Evolutionary conservation across 2,113 vertebrate genomes (phyloP).

Genomic region (Brachyhypopomus gauderio): DNA sequence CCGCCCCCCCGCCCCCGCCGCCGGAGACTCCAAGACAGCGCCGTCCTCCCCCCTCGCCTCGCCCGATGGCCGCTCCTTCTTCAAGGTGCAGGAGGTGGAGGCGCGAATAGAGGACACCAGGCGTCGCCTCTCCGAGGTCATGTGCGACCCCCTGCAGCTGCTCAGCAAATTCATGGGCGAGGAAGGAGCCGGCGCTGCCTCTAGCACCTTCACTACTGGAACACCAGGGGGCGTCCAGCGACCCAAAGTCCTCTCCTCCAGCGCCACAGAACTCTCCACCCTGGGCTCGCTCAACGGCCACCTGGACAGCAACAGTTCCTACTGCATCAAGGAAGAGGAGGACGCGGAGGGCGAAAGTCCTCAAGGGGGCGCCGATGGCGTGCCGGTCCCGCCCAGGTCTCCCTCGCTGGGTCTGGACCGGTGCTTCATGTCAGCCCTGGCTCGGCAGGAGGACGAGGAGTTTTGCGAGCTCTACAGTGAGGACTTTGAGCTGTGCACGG

Average conservation of each 20-base stretch:
- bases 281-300: conserved; percentile 86
- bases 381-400: conserved; percentile 63
- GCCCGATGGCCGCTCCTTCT: conserved; percentile 94
- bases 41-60: conserved; percentile 94
- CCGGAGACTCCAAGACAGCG: conserved; percentile 95
- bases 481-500: conserved; percentile 85
- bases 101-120: conserved; percentile 97
- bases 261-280: conserved; percentile 90
- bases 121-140: conserved; percentile 94
- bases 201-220: conserved; percentile 77
- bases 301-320: conserved; percentile 89
- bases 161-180: conserved; percentile 98
- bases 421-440: conserved; percentile 90
- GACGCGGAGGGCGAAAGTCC: conserved; percentile 81
- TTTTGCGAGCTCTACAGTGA: conserved; percentile 93
- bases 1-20: conserved; percentile 70
- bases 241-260: conserved; percentile 91
- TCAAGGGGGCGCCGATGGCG: conserved; percentile 62
- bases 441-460: conserved; percentile 93
- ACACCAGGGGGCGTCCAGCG: conserved; percentile 76
- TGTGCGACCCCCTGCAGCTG: conserved; percentile 94
- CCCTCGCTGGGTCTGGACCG: conserved; percentile 85
- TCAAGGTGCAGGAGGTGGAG: conserved; percentile 98
- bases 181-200: conserved; percentile 77
- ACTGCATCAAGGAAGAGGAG: conserved; percentile 97